Conservation (phyloP, 2,113 vertebrate genomes). For the Megalops atlanticus region DNA sequence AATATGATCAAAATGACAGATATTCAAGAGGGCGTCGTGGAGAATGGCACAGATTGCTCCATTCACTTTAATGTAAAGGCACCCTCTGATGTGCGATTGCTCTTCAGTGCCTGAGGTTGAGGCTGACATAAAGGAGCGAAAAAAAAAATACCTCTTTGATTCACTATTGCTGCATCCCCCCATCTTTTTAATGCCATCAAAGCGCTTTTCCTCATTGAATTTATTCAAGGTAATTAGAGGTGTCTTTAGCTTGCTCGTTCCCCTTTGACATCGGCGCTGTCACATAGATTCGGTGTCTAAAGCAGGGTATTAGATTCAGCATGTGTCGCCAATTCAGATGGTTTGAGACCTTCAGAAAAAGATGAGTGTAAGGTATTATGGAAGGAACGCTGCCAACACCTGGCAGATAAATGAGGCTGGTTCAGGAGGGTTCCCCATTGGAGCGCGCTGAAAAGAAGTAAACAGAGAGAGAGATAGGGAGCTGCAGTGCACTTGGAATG, state of each 20-base stretch:
- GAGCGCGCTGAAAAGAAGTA: neutral
- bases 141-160: slow-evolving; percentile 25
- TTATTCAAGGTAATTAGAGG: slow-evolving; percentile 30
- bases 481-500: neutral
- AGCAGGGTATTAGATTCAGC: neutral
- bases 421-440: slow-evolving; percentile 4
- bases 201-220: slow-evolving; percentile 7
- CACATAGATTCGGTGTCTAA: slow-evolving; percentile 11
- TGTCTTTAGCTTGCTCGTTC: slow-evolving; percentile 22
- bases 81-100: slow-evolving; percentile 13
- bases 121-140: slow-evolving; percentile 1
- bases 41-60: slow-evolving; percentile 28
- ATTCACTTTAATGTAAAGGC: slow-evolving; percentile 26
- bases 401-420: slow-evolving; percentile 7
- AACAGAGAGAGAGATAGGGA: neutral
- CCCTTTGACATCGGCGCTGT: slow-evolving; percentile 13
- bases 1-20: neutral
- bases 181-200: slow-evolving; percentile 22
- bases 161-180: slow-evolving; percentile 1
- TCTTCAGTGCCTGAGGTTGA: slow-evolving; percentile 13
- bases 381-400: neutral
- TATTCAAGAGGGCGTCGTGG: slow-evolving; percentile 3
- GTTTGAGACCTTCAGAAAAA: neutral
- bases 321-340: neutral
- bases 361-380: neutral